Percentiles rank a stretch among this genome's conserved stretches.
Evolutionary conservation across 2,888 invertebrate genomes (phyloP).

Genomic region (Sabellastarte sp.): DNA sequence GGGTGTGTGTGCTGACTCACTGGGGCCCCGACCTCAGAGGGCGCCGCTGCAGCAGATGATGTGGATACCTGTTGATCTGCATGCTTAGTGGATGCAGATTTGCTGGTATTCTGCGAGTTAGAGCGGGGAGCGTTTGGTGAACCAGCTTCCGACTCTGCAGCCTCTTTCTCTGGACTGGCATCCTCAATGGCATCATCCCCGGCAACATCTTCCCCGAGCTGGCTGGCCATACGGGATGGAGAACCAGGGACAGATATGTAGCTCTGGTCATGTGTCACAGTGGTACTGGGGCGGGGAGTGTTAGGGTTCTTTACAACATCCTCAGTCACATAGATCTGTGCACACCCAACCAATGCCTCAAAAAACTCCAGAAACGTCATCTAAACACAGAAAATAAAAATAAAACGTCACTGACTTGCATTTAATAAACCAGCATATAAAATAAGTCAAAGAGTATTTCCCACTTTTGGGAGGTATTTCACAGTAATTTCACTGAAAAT

Average conservation of each 20-base stretch:
- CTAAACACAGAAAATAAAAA: conserved; percentile 31
- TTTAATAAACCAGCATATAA: too few relatives aligned
- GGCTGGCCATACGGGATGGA: conserved; percentile 45
- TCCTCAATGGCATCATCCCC: conserved; percentile 38
- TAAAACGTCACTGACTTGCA: too few relatives aligned
- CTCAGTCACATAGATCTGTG: conserved; percentile 54
- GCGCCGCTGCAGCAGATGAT: neutral
- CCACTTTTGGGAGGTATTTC: too few relatives aligned
- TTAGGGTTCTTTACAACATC: conserved; percentile 51
- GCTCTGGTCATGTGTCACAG: conserved; percentile 42
- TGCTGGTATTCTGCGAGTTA: conserved; percentile 38
- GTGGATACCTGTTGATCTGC: neutral
- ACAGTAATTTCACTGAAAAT: too few relatives aligned
- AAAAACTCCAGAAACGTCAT: conserved; percentile 60
- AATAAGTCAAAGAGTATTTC: too few relatives aligned
- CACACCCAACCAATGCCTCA: conserved; percentile 58
- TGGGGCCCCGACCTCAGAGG: conserved; percentile 10
- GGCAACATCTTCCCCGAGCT: conserved; percentile 31
- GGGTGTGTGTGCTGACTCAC: conserved; percentile 13
- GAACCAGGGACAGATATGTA: conserved; percentile 43
- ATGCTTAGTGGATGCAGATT: conserved; percentile 38
- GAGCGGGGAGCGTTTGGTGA: conserved; percentile 36
- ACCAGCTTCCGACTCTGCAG: conserved; percentile 21
- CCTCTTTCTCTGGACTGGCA: conserved; percentile 33
- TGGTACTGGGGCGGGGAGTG: conserved; percentile 45